Conservation (phyloP, 30 jellyfish, hydroid and myxozoan species). For the Hydra vulgaris region DNA sequence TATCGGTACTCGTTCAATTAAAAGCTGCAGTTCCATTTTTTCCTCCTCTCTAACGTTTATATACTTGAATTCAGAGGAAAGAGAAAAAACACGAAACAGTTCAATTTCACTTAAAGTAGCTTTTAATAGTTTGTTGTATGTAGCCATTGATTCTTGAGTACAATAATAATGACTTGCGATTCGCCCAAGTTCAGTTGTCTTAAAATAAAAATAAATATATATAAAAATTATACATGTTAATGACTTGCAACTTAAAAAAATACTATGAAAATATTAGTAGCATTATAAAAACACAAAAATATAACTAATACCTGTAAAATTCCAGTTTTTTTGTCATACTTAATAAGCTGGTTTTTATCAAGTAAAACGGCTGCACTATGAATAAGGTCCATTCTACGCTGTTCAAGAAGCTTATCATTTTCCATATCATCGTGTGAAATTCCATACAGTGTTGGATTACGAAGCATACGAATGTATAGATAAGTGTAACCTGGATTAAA, state of each 20-base stretch:
- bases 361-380: slow-evolving; percentile 93
- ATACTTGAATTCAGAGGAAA: slow-evolving; percentile 90
- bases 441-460: slow-evolving; percentile 94
- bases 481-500: slow-evolving; percentile 79
- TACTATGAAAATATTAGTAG: too few relatives aligned
- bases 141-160: slow-evolving; percentile 95
- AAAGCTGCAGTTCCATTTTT: slow-evolving; percentile 89
- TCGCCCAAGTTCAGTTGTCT: slow-evolving; percentile 97
- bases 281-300: too few relatives aligned
- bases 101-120: slow-evolving; percentile 94
- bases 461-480: slow-evolving; percentile 81
- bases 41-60: slow-evolving; percentile 96
- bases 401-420: slow-evolving; percentile 65
- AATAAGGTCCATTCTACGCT: slow-evolving; percentile 86
- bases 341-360: slow-evolving; percentile 83
- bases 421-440: slow-evolving; percentile 76
- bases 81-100: slow-evolving; percentile 83
- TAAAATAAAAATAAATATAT: neutral
- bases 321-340: slow-evolving; percentile 84
- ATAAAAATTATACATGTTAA: neutral
- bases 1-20: slow-evolving; percentile 91
- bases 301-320: slow-evolving; percentile 94
- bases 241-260: neutral
- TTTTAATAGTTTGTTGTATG: slow-evolving; percentile 77
- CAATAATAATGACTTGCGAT: slow-evolving; percentile 96